Evolutionary conservation across 53 echinoderm and acorn worm species (phyloP).

Genomic region (Pentamera pediparva): DNA sequence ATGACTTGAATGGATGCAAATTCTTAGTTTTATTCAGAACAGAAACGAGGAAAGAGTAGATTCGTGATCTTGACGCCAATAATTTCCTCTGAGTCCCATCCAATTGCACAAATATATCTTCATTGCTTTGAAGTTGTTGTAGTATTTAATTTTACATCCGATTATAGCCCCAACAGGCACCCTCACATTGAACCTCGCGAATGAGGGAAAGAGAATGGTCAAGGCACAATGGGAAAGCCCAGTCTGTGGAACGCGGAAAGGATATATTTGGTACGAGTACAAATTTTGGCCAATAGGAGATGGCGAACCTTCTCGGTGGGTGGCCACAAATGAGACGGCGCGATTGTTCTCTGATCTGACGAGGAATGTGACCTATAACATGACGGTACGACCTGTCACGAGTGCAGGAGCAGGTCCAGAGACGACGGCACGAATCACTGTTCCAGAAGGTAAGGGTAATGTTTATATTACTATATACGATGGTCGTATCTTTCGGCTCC

Average conservation of each 20-base stretch:
- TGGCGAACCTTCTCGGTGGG: not conserved
- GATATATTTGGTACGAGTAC: slow-evolving; percentile 9
- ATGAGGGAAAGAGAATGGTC: not conserved
- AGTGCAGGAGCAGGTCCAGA: not conserved
- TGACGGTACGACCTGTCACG: slow-evolving; percentile 7
- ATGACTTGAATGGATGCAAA: too few relatives aligned
- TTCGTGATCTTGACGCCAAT: too few relatives aligned
- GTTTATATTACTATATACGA: too few relatives aligned
- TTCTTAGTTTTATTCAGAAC: too few relatives aligned
- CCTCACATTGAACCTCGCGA: not conserved
- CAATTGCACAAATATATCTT: too few relatives aligned
- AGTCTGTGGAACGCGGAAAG: slow-evolving; percentile 5
- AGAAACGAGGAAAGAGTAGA: too few relatives aligned
- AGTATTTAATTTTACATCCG: too few relatives aligned
- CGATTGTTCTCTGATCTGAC: not conserved
- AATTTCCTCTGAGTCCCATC: too few relatives aligned
- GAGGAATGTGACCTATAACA: slow-evolving; percentile 1
- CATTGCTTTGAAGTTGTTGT: too few relatives aligned
- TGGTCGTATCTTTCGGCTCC: too few relatives aligned
- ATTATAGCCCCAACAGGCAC: not conserved
- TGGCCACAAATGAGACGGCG: not conserved
- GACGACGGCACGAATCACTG: not conserved
- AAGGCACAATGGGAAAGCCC: not conserved
- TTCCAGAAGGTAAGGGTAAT: not conserved
- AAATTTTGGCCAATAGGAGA: slow-evolving; percentile 8